A percentile compares a stretch with the other conserved stretches of the same genome.
phyloP scores from a whole-genome alignment of 2,797 vertebrate species.

The Lagorchestes hirsutus region DNA sequence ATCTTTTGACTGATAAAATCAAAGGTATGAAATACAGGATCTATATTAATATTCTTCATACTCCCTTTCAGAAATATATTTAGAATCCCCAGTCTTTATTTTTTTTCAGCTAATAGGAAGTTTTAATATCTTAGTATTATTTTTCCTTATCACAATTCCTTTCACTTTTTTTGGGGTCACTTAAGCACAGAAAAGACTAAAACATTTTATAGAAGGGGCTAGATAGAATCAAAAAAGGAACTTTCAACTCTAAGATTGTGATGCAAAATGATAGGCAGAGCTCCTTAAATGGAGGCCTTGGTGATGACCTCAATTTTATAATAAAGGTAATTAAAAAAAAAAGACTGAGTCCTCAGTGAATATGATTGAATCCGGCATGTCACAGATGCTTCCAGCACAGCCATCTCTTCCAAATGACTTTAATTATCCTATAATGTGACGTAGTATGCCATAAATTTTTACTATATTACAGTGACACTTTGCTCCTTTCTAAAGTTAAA shows the following conservation, averaged over 20 bases:
- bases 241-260: conserved; percentile 53
- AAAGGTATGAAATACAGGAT: not conserved
- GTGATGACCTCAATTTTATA: conserved; percentile 74
- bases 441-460: conserved; percentile 46
- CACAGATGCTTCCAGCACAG: conserved; percentile 71
- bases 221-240: not conserved
- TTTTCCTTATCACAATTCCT: not conserved
- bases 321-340: conserved; percentile 78
- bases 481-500: conserved; percentile 56
- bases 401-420: conserved; percentile 66
- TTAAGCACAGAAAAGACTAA: not conserved
- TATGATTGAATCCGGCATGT: conserved; percentile 76
- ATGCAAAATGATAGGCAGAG: conserved; percentile 71
- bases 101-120: not conserved
- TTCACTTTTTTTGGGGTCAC: not conserved
- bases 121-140: not conserved
- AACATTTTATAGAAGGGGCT: not conserved
- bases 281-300: conserved; percentile 73
- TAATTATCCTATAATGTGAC: conserved; percentile 59
- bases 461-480: conserved; percentile 39
- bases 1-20: not conserved
- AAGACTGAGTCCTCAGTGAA: conserved; percentile 57
- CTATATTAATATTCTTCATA: not conserved
- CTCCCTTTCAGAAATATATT: not conserved
- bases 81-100: not conserved